Percentiles rank a stretch among this genome's conserved stretches.
phyloP scores from a whole-genome alignment of 2,113 vertebrate species.

The Glareola pratincola region DNA sequence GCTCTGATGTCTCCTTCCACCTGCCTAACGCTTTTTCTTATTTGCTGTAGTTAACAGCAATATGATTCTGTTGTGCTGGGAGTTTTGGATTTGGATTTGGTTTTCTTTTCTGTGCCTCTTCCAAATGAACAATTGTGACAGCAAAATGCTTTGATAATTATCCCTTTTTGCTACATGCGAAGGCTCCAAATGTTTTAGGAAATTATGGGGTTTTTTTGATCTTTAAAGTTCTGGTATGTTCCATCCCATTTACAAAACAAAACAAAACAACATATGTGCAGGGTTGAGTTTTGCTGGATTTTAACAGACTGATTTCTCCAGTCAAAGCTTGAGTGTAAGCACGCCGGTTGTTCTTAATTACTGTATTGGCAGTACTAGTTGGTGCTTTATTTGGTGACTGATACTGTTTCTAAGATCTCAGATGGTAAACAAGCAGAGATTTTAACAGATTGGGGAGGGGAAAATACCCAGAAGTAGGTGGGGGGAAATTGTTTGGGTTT shows the following conservation, averaged over 20 bases:
- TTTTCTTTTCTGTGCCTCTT: background rate
- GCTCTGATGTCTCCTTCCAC: background rate
- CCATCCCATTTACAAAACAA: slow-evolving; percentile 60
- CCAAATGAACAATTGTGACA: slow-evolving; percentile 33
- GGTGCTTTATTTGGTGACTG: background rate
- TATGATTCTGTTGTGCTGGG: background rate
- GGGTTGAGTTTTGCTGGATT: slow-evolving; percentile 48
- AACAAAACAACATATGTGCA: slow-evolving; percentile 64
- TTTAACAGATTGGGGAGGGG: background rate
- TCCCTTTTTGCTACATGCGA: background rate
- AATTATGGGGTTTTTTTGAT: slow-evolving; percentile 25
- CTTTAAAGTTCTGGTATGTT: slow-evolving; percentile 54
- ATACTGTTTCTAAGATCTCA: background rate
- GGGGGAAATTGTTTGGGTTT: background rate
- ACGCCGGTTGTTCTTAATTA: slow-evolving; percentile 8
- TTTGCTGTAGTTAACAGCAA: background rate
- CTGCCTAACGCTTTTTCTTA: background rate
- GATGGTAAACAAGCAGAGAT: background rate
- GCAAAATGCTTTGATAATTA: slow-evolving; percentile 16
- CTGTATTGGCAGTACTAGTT: slow-evolving; percentile 13
- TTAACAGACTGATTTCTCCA: slow-evolving; percentile 17
- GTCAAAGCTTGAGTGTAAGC: slow-evolving; percentile 20
- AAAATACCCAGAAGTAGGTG: background rate
- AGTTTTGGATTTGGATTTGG: background rate
- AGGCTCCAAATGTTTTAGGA: slow-evolving; percentile 31